Conservation (phyloP, 2,888 invertebrate species). For the Oxycera nigricornis region DNA sequence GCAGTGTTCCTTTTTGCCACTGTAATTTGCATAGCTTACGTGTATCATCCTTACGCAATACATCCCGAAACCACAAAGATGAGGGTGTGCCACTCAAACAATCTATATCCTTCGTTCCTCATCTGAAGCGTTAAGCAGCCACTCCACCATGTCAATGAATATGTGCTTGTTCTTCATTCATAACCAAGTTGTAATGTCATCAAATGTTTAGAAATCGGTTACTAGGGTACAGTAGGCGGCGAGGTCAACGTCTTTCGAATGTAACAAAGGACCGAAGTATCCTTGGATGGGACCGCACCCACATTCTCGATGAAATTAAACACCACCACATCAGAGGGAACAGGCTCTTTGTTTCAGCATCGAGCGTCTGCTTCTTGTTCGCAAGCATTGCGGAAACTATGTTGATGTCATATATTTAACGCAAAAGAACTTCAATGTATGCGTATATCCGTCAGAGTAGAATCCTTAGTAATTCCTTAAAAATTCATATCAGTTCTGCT, state of each 20-base stretch:
- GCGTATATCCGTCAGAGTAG: background rate
- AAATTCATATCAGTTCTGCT: slow-evolving; percentile 28
- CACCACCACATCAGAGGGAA: background rate
- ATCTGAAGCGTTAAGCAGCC: background rate
- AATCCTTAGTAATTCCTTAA: slow-evolving; percentile 17
- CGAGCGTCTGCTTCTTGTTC: no score
- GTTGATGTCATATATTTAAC: no score
- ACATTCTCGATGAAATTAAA: background rate
- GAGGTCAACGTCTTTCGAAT: background rate
- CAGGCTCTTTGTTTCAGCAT: no score
- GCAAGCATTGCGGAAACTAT: no score
- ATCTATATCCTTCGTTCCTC: background rate
- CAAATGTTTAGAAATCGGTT: slow-evolving; percentile 35
- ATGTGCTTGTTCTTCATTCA: slow-evolving; percentile 27
- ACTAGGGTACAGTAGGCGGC: background rate
- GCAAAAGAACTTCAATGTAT: background rate
- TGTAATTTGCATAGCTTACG: background rate
- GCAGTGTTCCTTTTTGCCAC: background rate
- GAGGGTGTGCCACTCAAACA: background rate
- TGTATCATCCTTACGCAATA: background rate
- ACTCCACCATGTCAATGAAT: slow-evolving; percentile 11
- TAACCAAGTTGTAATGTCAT: slow-evolving; percentile 19
- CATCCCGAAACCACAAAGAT: background rate
- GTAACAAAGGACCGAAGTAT: background rate
- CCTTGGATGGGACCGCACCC: background rate